Percentiles rank a stretch among this genome's conserved stretches.
phyloP scores from a whole-genome alignment of 2,797 vertebrate genomes.

The Cottoperca gobio region DNA sequence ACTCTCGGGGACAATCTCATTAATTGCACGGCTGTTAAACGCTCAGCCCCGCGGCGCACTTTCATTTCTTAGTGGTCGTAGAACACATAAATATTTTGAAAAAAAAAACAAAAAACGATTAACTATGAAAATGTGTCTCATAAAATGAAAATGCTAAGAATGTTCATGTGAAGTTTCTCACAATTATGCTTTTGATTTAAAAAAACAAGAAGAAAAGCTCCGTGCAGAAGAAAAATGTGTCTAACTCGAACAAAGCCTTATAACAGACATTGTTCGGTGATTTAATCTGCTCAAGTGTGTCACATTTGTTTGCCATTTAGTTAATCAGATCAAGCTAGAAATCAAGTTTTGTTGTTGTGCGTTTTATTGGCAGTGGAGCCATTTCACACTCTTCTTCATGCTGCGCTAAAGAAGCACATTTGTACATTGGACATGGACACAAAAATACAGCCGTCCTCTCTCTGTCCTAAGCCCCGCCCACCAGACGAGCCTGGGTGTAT shows the following conservation, averaged over 20 bases:
- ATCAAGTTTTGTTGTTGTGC: background rate
- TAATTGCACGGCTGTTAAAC: conserved; percentile 1
- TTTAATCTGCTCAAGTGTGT: background rate
- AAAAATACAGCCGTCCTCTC: too few species aligned
- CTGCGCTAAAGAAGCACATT: background rate
- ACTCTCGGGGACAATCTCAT: conserved; percentile 12
- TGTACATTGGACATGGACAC: background rate
- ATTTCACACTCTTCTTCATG: conserved; percentile 4
- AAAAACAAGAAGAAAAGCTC: background rate
- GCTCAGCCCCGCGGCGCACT: background rate
- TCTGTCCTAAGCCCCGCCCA: too few species aligned
- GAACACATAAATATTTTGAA: conserved; percentile 6
- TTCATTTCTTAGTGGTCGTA: background rate
- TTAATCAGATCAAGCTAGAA: conserved; percentile 1
- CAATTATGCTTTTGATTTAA: conserved; percentile 15
- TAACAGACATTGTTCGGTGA: background rate
- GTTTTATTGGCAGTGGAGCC: conserved; percentile 2
- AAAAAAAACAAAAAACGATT: background rate
- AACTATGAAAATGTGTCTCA: conserved; percentile 15
- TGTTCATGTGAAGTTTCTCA: background rate
- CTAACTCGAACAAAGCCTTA: background rate
- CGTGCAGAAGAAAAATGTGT: background rate
- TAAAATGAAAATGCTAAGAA: background rate
- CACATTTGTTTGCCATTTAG: conserved; percentile 8
- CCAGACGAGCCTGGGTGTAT: too few species aligned